Evolutionary conservation across 1,140 invertebrate species (phyloP), one percentile per base, ranked within the genome.

Genomic region (Hestina assimilis): DNA sequence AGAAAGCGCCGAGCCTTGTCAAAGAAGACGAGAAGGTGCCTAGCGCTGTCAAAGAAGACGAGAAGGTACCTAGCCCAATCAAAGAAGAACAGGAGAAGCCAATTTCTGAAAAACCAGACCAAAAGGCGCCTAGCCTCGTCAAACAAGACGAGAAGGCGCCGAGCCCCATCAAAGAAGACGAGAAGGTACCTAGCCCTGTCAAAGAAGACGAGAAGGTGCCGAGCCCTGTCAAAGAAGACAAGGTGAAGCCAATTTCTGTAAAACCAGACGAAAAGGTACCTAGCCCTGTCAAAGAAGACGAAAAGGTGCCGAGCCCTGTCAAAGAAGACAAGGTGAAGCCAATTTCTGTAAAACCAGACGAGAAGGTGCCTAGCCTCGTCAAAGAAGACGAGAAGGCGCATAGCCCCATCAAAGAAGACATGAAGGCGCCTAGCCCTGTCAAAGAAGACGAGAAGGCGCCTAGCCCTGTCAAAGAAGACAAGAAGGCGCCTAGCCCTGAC

Each of bases 361-460:
- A 26, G 11, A 47, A 31, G 19, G 21, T 14, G 15, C 2, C 12
- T 0, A 38, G 29, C 11, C 31, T 31, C 3, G 4, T 17, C 1
- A 38, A 24, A 9, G 47, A 50, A 11, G 15, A 28, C 4, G n/a
- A 3, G 9, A 9, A 28, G n/a, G 2, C 26, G 2, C 41, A 5
- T 0, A 19, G n/a, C 9, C 0, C 12, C 5, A 35, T 24, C 8
- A 24, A 50, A 14, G 26, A 24, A 15, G 35, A 17, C n/a, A n/a
- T 40, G 2, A 56, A 52, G 26, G 60, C 46, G 9, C 45, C 41
- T 14, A 63, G 48, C 21, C 58, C 51, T 9, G 38, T 41, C 5
- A 47, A 47, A 7, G 45, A 43, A n/a, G 26, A n/a, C n/a, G n/a
- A n/a, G n/a, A n/a, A n/a, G n/a, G n/a, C n/a, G n/a, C n/a, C n/a